These are phyloP conservation scores for Drepanosiphum platanoidis DNA, from an alignment of 2,888 invertebrate species.

Conservation along the genomic window DNA sequence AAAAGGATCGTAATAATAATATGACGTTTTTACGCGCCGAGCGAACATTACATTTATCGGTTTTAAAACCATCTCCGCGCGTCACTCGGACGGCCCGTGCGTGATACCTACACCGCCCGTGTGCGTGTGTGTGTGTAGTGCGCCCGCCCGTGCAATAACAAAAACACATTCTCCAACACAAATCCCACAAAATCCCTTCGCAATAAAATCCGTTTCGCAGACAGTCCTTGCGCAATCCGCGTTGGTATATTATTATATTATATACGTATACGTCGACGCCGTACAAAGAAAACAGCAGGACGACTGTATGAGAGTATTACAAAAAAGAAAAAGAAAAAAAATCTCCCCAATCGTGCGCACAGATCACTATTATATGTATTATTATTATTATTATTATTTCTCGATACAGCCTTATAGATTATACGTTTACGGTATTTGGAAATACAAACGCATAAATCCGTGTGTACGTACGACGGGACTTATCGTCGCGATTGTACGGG, in stretches of 20 bases:
- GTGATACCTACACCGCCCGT: no score
- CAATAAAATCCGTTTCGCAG: background rate
- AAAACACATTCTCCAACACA: background rate
- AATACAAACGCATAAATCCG: background rate
- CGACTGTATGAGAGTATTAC: background rate
- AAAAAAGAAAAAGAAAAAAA: background rate
- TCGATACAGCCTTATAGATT: no score
- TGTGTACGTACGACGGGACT: no score
- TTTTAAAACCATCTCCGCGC: constrained; percentile 29
- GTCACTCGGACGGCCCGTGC: background rate
- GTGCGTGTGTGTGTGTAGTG: background rate
- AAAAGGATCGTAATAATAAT: no score
- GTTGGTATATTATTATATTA: background rate
- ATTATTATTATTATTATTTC: background rate
- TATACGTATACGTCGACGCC: no score
- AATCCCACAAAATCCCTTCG: background rate
- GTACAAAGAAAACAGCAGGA: background rate
- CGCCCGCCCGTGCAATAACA: background rate
- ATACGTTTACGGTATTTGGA: background rate
- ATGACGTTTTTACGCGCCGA: constrained; percentile 31
- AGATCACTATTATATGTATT: background rate
- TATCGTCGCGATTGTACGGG: no score
- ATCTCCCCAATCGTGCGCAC: background rate
- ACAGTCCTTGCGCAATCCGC: background rate
- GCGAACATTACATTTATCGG: constrained; percentile 24